Evolutionary conservation across 2,888 invertebrate species (phyloP).

Genomic region (Spodoptera littoralis): DNA sequence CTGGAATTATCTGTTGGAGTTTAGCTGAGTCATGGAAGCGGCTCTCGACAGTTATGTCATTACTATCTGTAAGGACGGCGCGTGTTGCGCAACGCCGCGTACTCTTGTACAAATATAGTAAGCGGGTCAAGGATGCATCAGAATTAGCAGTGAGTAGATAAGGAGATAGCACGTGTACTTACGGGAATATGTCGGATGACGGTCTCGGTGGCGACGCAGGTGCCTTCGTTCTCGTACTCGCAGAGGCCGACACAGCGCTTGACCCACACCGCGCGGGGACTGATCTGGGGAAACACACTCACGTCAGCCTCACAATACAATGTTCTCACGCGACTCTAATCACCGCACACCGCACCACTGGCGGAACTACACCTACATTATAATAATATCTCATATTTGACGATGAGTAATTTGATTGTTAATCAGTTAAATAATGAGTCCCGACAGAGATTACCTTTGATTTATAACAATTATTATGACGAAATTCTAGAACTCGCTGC

Average conservation of each 20-base stretch:
- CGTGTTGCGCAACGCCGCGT: conserved; percentile 61
- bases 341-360: conserved; percentile 42
- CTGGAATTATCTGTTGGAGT: conserved; percentile 11
- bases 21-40: conserved; percentile 41
- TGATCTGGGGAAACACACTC: conserved; percentile 79
- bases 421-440: conserved; percentile 38
- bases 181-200: conserved; percentile 77
- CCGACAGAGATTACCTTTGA: conserved; percentile 8
- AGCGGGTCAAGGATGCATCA: conserved; percentile 80
- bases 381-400: conserved; percentile 49
- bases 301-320: conserved; percentile 63
- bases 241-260: conserved; percentile 83
- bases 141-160: conserved; percentile 65
- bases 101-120: conserved; percentile 60
- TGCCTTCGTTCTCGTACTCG: conserved; percentile 73
- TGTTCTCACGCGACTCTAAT: conserved; percentile 75
- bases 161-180: conserved; percentile 71
- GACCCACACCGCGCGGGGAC: conserved; percentile 82
- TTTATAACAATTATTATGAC: conserved; percentile 27
- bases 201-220: conserved; percentile 74
- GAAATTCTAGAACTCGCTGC: conserved; percentile 15
- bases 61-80: conserved; percentile 70
- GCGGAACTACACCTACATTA: conserved; percentile 64
- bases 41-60: conserved; percentile 66
- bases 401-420: conserved; percentile 42